These are phyloP conservation scores for Cheilosia scutellata DNA, from an alignment of 2,888 invertebrate genomes.

Conservation along the genomic window DNA sequence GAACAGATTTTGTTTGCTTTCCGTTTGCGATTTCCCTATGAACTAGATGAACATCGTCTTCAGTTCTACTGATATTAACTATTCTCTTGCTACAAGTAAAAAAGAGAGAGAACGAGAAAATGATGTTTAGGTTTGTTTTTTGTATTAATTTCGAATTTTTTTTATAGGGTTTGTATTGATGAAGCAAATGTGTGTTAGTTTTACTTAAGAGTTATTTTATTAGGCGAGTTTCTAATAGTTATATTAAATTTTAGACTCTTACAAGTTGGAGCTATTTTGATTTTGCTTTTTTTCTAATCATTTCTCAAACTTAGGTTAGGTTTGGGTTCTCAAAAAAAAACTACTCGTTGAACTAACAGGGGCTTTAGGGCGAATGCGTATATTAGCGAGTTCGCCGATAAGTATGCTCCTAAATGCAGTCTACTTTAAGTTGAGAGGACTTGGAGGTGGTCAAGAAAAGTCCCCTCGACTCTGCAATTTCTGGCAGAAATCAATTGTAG, in stretches of 20 bases:
- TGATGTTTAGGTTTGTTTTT: slow-evolving; percentile 68
- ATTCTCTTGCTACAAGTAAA: slow-evolving; percentile 88
- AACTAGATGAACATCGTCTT: slow-evolving; percentile 90
- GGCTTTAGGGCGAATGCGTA: no score
- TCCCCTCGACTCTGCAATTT: no score
- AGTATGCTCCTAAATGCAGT: no score
- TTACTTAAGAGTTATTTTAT: slow-evolving; percentile 45
- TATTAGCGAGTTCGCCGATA: no score
- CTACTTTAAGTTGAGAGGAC: no score
- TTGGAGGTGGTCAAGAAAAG: no score
- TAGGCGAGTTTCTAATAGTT: slow-evolving; percentile 28
- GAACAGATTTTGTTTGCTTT: slow-evolving; percentile 90
- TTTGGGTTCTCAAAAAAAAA: no score
- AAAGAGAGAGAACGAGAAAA: slow-evolving; percentile 72
- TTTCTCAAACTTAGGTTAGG: no score
- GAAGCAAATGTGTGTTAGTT: slow-evolving; percentile 61
- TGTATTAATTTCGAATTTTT: slow-evolving; percentile 44
- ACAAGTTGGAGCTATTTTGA: no score
- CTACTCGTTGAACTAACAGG: no score
- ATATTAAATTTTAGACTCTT: not conserved
- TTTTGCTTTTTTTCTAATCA: no score
- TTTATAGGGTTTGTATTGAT: slow-evolving; percentile 33
- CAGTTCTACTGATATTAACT: slow-evolving; percentile 90
- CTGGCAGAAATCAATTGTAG: no score
- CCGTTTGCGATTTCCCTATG: slow-evolving; percentile 89